phyloP scores from a whole-genome alignment of 2,113 vertebrate genomes.

The Egretta garzetta region DNA sequence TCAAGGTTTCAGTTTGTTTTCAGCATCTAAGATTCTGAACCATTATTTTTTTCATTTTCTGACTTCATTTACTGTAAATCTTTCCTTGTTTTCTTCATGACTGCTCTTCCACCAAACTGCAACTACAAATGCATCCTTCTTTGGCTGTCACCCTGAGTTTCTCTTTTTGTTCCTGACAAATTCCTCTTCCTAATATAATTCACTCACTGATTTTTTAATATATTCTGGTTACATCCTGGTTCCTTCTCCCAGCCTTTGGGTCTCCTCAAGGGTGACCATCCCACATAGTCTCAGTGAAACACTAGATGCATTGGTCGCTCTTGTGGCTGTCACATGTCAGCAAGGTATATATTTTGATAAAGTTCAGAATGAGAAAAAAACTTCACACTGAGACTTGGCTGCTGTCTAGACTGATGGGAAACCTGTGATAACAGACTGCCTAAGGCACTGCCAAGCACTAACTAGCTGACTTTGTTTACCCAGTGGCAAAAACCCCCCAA shows the following conservation, averaged over 20 bases:
- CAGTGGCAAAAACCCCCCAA: background rate
- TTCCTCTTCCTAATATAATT: background rate
- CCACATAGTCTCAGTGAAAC: background rate
- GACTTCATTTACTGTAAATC: background rate
- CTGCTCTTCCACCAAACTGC: background rate
- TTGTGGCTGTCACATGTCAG: background rate
- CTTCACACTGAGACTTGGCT: background rate
- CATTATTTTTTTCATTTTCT: background rate
- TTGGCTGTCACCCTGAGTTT: background rate
- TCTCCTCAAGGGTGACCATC: background rate
- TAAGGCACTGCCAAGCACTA: background rate
- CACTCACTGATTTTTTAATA: background rate
- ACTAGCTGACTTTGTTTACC: background rate
- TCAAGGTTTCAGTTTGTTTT: background rate
- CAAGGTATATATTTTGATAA: background rate
- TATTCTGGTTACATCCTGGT: background rate
- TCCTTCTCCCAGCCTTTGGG: background rate
- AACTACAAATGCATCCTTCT: background rate
- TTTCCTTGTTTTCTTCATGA: background rate
- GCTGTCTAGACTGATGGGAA: background rate
- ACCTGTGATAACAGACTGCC: background rate
- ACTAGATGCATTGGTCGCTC: background rate
- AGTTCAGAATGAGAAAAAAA: background rate
- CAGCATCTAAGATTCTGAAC: background rate
- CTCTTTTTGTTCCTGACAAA: background rate